Evolutionary conservation across 2,113 vertebrate species (phyloP).

Genomic region (Atractosteus spatula): DNA sequence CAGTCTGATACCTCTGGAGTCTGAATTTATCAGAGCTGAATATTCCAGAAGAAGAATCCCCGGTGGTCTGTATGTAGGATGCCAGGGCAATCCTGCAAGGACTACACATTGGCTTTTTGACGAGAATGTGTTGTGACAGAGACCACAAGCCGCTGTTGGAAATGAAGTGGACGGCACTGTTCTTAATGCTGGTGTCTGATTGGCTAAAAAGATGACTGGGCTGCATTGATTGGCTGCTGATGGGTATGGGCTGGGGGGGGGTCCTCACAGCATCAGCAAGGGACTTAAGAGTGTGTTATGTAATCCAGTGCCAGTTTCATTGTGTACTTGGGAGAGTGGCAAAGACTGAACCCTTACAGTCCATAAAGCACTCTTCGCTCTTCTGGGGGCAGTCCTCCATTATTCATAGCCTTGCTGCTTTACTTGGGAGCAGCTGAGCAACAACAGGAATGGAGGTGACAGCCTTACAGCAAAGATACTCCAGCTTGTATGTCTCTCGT

Average conservation of each 20-base stretch:
- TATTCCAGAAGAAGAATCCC: too few species aligned
- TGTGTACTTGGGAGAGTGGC: slow-evolving; percentile 18
- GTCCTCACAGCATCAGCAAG: slow-evolving; percentile 29
- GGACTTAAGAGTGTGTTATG: slow-evolving; percentile 40
- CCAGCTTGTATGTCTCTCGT: slow-evolving; percentile 52
- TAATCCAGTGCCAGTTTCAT: slow-evolving; percentile 44
- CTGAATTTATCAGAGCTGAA: too few species aligned
- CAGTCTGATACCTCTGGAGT: too few species aligned
- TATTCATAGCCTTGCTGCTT: slow-evolving; percentile 14
- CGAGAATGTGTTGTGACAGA: slow-evolving; percentile 14
- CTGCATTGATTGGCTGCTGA: background rate
- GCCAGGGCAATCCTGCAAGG: background rate
- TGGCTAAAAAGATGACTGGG: slow-evolving; percentile 5
- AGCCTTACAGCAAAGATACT: slow-evolving; percentile 57
- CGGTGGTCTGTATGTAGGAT: too few species aligned
- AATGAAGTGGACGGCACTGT: slow-evolving; percentile 1
- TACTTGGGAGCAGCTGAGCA: background rate
- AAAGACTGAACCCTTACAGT: background rate
- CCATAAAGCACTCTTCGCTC: slow-evolving; percentile 12
- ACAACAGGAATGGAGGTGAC: slow-evolving; percentile 56
- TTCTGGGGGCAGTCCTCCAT: slow-evolving; percentile 18
- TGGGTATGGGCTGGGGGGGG: slow-evolving; percentile 30
- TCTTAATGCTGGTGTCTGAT: slow-evolving; percentile 9
- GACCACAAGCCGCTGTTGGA: background rate
- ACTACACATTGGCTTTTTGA: background rate